A percentile compares a stretch with the other conserved stretches of the same genome.
Conservation (phyloP, 2,797 vertebrate species). For the Percopsis omiscomaycus region DNA sequence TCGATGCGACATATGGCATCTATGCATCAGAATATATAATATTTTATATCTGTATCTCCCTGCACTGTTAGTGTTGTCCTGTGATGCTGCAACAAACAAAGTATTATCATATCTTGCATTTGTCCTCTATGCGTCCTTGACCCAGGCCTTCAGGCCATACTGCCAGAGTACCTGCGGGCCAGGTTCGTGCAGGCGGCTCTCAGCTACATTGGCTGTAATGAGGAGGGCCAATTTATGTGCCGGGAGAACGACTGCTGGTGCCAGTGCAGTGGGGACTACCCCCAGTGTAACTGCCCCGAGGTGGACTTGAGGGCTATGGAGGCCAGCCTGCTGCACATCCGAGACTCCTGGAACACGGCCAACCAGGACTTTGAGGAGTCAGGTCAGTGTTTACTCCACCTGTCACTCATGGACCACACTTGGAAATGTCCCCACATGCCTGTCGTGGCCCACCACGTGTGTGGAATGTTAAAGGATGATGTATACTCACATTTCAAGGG, state of each 20-base stretch:
- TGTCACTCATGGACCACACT: no score
- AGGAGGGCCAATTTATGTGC: slow-evolving; percentile 94
- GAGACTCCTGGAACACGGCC: slow-evolving; percentile 86
- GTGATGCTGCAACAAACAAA: slow-evolving; percentile 15
- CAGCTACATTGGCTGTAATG: slow-evolving; percentile 95
- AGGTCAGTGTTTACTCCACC: slow-evolving; percentile 71
- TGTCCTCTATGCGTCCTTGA: slow-evolving; percentile 34
- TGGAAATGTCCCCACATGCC: no score
- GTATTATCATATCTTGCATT: slow-evolving; percentile 20
- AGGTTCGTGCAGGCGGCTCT: slow-evolving; percentile 93
- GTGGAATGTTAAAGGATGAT: no score
- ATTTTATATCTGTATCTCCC: no score
- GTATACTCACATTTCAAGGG: no score
- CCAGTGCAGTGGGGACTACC: slow-evolving; percentile 84
- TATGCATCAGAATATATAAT: no score
- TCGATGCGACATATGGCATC: no score
- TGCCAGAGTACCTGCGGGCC: slow-evolving; percentile 89
- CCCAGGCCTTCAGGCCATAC: slow-evolving; percentile 90
- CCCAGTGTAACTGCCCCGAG: slow-evolving; percentile 93
- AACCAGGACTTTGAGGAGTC: slow-evolving; percentile 94
- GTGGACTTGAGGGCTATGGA: slow-evolving; percentile 95
- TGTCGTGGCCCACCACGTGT: no score
- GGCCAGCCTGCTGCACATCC: slow-evolving; percentile 86
- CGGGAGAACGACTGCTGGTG: slow-evolving; percentile 96
- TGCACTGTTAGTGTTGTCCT: no score